Evolutionary conservation across 2,888 invertebrate genomes (phyloP).

Genomic region (Steromphala cineraria): DNA sequence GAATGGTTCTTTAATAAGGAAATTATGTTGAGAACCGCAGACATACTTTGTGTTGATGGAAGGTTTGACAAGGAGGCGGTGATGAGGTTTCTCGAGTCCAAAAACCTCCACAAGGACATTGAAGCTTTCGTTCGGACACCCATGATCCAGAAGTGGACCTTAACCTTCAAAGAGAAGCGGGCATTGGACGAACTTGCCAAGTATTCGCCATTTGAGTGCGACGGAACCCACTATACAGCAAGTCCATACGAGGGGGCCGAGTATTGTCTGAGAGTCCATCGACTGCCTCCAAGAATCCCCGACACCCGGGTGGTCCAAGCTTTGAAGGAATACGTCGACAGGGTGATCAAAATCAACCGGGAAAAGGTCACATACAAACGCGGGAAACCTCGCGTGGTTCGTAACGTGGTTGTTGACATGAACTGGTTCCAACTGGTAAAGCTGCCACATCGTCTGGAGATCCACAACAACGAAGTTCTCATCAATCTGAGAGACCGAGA

Average conservation of each 20-base stretch:
- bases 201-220: background rate
- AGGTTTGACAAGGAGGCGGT: constrained; percentile 13
- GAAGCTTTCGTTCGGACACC: background rate
- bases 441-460: background rate
- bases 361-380: background rate
- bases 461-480: background rate
- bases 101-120: background rate
- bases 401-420: background rate
- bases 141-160: background rate
- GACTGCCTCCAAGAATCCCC: background rate
- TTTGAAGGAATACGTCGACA: background rate
- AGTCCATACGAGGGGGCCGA: background rate
- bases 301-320: background rate
- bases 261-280: background rate
- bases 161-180: background rate
- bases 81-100: background rate
- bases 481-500: background rate
- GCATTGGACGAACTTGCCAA: background rate
- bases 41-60: background rate
- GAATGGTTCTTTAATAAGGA: background rate
- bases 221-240: background rate
- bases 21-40: background rate
- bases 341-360: background rate
- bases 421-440: background rate
- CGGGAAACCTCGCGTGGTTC: background rate